Conservation (phyloP, 2,797 vertebrate genomes). For the Propithecus deckenii region DNA sequence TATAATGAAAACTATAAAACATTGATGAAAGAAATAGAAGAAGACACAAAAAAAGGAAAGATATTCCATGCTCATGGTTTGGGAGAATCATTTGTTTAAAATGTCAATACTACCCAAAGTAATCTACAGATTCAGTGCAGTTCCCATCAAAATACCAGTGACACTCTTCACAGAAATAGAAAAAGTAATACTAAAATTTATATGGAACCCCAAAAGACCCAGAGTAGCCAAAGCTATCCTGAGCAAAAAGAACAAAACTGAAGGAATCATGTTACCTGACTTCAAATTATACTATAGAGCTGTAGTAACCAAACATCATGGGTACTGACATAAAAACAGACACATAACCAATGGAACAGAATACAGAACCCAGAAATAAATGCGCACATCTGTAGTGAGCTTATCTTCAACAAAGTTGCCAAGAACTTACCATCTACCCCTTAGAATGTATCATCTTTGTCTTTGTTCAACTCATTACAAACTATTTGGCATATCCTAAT, state of each 20-base stretch:
- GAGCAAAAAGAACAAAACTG: not conserved
- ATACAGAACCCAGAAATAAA: not conserved
- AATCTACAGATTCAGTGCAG: not conserved
- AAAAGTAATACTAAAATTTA: not conserved
- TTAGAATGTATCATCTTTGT: too few species aligned
- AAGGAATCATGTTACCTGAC: not conserved
- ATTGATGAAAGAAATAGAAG: not conserved
- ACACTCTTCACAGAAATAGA: not conserved
- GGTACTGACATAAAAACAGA: not conserved
- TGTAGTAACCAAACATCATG: not conserved
- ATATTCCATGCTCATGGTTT: not conserved
- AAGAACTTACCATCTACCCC: not conserved
- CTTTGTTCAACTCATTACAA: too few species aligned
- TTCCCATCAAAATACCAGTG: not conserved
- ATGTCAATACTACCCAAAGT: not conserved
- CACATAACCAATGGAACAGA: not conserved
- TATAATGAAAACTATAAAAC: not conserved
- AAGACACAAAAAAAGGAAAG: not conserved
- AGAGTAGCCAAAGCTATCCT: not conserved
- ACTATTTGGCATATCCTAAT: too few species aligned
- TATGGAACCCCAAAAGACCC: not conserved
- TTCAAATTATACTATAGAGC: too few species aligned
- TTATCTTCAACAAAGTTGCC: not conserved
- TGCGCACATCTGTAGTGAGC: not conserved
- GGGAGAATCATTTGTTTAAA: not conserved